phyloP scores from a whole-genome alignment of 2,113 vertebrate species.

The Phaethon lepturus region DNA sequence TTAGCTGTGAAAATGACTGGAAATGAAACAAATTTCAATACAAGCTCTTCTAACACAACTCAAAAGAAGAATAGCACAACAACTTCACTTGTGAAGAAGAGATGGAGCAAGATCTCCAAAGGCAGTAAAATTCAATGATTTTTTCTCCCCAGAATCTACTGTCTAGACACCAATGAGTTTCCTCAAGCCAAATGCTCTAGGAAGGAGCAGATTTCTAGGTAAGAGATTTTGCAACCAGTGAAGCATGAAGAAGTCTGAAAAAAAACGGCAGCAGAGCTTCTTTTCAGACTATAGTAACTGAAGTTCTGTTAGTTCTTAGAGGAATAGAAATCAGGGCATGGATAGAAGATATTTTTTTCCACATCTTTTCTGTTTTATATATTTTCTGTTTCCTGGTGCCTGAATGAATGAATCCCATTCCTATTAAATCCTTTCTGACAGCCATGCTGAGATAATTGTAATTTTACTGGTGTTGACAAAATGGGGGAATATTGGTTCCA shows the following conservation, averaged over 20 bases:
- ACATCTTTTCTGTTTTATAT: not conserved
- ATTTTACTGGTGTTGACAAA: not conserved
- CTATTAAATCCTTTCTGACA: not conserved
- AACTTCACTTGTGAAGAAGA: not conserved
- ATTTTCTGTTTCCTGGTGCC: not conserved
- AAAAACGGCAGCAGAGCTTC: not conserved
- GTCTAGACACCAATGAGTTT: not conserved
- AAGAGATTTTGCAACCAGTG: not conserved
- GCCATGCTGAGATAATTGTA: not conserved
- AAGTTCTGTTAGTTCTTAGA: not conserved
- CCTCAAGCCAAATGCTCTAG: not conserved
- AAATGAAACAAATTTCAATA: not conserved
- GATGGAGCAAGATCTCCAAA: not conserved
- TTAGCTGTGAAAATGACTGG: not conserved
- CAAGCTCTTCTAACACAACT: not conserved
- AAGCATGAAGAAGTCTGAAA: not conserved
- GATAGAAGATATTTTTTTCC: not conserved
- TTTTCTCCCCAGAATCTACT: not conserved
- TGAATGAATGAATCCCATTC: not conserved
- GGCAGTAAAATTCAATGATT: not conserved
- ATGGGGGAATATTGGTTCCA: not conserved
- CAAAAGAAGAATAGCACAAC: not conserved
- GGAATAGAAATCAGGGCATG: not conserved
- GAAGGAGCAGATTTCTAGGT: not conserved
- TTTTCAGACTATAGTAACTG: not conserved